Base-by-base conservation (phyloP, 2,113 vertebrate species). In the Anser cygnoides region DNA sequence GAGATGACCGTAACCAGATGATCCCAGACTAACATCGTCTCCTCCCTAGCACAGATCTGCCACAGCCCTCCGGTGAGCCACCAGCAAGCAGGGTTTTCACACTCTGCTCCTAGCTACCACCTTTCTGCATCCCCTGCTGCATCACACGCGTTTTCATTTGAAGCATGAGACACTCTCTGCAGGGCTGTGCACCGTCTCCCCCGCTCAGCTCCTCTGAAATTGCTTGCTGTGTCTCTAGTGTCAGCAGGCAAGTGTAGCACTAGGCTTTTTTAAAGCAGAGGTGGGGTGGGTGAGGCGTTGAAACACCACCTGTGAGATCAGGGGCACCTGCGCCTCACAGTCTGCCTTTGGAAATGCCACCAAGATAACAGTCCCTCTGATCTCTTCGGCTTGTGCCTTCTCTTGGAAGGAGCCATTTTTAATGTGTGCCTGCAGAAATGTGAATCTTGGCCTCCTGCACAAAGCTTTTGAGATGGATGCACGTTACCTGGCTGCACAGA, bases 331-430 rank as follows among this genome's bases (percentile, higher is more conserved):
- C 49, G n/a, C 66, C 61, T 95, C 1, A 0, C 73, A 72, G 58
- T 84, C 81, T 82, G 91, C 66, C 73, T 94, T 78, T 87, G 87
- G 89, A 96, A 95, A 89, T 95, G 87, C 73, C 87, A 66, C 77
- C 46, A 87, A 92, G 91, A 84, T 95, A 95, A 84, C 72, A 67
- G 62, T 49, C 61, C 26, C 79, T 90, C 89, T 96, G 92, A 93
- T 92, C 43, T 70, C 63, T 67, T 59, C 46, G 67, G 80, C 61
- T 61, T 83, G 89, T 84, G 61, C 12, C 74, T 84, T 84, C 35
- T 41, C 37, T 58, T 65, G 70, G 73, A 84, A 84, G 49, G 66
- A 35, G 3, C 11, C 2, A 3, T 79, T 29, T 89, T 61, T 35
- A 16, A 72, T 87, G 54, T 1, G 3, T 59, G 11, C 77, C 73